Conservation (phyloP, 2,797 vertebrate species). For the Clamator glandarius region DNA sequence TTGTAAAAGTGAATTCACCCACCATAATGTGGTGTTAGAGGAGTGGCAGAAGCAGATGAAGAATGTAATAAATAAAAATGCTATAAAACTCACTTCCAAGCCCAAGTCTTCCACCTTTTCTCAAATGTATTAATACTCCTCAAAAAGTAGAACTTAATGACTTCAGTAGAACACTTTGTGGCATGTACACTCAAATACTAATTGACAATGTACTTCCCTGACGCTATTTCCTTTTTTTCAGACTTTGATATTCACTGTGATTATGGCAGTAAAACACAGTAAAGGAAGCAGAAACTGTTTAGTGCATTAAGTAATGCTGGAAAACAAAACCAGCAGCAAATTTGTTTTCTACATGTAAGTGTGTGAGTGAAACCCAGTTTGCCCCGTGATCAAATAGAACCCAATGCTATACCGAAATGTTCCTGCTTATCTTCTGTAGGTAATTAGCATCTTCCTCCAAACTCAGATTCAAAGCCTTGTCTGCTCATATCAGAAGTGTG, state of each 20-base stretch:
- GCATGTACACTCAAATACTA: neutral
- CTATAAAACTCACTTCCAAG: neutral
- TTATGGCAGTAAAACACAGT: neutral
- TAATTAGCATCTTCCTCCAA: neutral
- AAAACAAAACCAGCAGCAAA: neutral
- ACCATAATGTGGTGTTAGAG: neutral
- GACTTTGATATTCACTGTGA: neutral
- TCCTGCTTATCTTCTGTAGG: neutral
- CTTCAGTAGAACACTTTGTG: neutral
- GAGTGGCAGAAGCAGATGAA: neutral
- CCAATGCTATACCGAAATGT: neutral
- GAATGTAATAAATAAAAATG: neutral
- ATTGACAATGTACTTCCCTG: neutral
- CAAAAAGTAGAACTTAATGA: neutral
- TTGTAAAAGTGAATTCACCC: neutral
- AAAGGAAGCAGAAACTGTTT: neutral
- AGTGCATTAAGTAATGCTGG: neutral
- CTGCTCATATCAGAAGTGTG: neutral
- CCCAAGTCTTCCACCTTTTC: neutral
- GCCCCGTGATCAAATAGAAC: rapidly evolving
- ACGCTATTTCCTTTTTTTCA: neutral
- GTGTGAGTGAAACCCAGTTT: neutral
- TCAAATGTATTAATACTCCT: neutral
- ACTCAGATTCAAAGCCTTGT: neutral
- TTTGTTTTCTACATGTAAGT: neutral